Base-by-base conservation (phyloP, 1,140 invertebrate species). In the Diorhabda sublineata region DNA sequence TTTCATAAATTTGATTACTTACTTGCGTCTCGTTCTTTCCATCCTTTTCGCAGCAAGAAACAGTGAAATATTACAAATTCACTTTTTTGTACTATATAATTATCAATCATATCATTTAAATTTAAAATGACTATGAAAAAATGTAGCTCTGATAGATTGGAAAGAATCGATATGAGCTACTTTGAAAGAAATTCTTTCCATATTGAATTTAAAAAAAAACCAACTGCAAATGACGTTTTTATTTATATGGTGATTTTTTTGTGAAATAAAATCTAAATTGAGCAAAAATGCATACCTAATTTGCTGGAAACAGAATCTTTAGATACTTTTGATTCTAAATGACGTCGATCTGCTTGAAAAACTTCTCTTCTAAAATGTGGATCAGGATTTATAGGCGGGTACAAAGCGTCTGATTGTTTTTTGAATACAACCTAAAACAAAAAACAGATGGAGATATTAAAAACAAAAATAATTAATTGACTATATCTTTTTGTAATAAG, bases 1-100 rank as follows among this genome's bases (percentile, higher is more conserved):
- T 26, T 26, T 26, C 26, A 26, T 26, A 26, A 1, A 26, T 43
- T 26, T 61, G 3, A 43, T 63, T 68, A 89, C 90, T 91, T 87
- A 91, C 90, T 91, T 81, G 89, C 85, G 75, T 91, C 89, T 73
- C 88, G 84, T 78, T 91, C 89, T 81, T 87, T 88, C 82, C 86
- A 89, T 82, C 89, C 90, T 91, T 4, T 61, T 8, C 26, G 44
- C 9, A 60, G 58, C 26, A 26, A 26, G 26, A 26, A 26, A 26
- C 26, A 26, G 26, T 26, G 26, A 26, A 26, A 26, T 26, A 26
- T 26, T 26, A 26, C 0, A 26, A 26, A 26, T 26, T 26, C 0
- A 26, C 1, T 1, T 26, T 26, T 26, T 26, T 26, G 26, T 26
- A 26, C 26, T 26, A 26, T 26, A 1, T 26, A 26, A 26, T 26